Evolutionary conservation across 2,888 invertebrate genomes (phyloP).

Genomic region (Rhopalosiphum nymphaeae): DNA sequence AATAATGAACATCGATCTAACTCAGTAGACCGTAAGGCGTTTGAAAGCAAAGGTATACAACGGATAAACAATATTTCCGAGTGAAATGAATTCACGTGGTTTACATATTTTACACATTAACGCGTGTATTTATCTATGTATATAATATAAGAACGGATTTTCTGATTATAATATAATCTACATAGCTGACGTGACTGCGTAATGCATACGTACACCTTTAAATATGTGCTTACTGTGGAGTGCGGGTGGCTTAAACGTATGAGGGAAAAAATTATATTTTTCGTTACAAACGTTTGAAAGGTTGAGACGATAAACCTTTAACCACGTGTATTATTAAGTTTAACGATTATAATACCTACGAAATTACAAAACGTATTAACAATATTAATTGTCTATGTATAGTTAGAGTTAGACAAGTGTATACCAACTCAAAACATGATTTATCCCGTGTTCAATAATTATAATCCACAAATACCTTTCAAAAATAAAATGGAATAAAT

Average conservation of each 20-base stretch:
- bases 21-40: not conserved
- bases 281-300: not conserved
- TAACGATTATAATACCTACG: not conserved
- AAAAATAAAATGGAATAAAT: not conserved
- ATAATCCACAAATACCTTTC: not conserved
- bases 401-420: not conserved
- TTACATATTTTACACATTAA: not conserved
- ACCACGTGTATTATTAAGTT: not conserved
- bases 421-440: not conserved
- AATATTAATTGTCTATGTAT: not conserved
- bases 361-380: not conserved
- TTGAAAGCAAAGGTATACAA: not conserved
- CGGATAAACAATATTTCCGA: conserved; percentile 19
- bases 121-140: not conserved
- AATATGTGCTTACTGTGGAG: not conserved
- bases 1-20: not conserved
- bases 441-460: not conserved
- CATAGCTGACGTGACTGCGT: not conserved
- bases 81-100: not conserved
- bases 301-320: not conserved
- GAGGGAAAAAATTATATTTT: not conserved
- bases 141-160: not conserved
- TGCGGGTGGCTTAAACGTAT: not conserved
- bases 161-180: not conserved
- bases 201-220: not conserved